Percentiles rank a stretch among this genome's conserved stretches.
Conservation (phyloP, 1,140 invertebrate species). For the Aphelenchoides besseyi region DNA sequence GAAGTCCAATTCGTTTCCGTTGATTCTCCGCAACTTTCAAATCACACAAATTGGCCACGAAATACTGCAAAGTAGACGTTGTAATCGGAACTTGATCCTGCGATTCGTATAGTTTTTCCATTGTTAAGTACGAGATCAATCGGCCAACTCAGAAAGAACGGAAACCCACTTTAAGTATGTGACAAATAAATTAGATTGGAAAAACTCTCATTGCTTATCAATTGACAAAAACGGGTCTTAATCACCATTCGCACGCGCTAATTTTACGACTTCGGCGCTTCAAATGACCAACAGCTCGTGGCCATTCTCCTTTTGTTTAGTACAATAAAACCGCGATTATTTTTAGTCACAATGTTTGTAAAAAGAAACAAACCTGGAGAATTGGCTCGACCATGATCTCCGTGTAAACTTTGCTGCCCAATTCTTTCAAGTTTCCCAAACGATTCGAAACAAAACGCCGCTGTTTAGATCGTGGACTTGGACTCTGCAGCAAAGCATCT, state of each 20-base stretch:
- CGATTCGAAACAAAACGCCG: slow-evolving; percentile 25
- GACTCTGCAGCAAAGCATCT: neutral
- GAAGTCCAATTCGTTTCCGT: slow-evolving; percentile 32
- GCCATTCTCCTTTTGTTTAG: too few species aligned
- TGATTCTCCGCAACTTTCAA: slow-evolving; percentile 25
- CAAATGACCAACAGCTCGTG: neutral
- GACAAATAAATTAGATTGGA: neutral
- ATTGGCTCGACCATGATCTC: slow-evolving; percentile 30
- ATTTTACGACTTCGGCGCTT: neutral
- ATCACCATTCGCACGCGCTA: too few species aligned
- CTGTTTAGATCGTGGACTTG: slow-evolving; percentile 28
- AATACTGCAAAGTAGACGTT: slow-evolving; percentile 35
- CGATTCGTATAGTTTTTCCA: neutral
- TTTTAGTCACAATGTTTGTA: too few species aligned
- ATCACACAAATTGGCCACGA: slow-evolving; percentile 37
- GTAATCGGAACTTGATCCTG: too few species aligned
- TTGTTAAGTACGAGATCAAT: neutral
- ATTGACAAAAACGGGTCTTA: slow-evolving; percentile 1
- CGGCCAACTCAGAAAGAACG: too few species aligned
- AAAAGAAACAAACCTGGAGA: slow-evolving; percentile 25
- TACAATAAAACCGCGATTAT: too few species aligned
- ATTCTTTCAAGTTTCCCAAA: slow-evolving; percentile 14
- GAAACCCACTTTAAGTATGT: too few species aligned
- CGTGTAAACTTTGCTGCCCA: slow-evolving; percentile 24
- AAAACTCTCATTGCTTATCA: slow-evolving; percentile 7